phyloP scores from a whole-genome alignment of 2,888 invertebrate species.

The Steinernema scapterisci region DNA sequence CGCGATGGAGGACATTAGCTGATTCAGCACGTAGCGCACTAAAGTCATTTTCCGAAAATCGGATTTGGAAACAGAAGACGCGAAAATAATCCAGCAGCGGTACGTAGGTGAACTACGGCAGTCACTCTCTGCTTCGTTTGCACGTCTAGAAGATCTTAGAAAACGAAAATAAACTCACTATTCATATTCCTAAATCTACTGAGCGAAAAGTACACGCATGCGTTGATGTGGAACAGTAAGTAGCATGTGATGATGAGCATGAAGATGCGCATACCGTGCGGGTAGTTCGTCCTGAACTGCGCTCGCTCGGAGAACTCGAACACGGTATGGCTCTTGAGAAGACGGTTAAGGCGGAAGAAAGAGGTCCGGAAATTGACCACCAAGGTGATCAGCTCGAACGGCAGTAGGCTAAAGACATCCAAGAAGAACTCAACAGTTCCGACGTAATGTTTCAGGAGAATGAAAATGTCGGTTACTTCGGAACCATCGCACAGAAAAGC shows the following conservation, averaged over 20 bases:
- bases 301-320: constrained; percentile 2
- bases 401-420: constrained; percentile 51
- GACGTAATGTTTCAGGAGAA: constrained; percentile 40
- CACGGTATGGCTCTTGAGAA: constrained; percentile 18
- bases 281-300: constrained; percentile 48
- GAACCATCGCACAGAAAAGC: constrained; percentile 47
- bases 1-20: too few relatives aligned
- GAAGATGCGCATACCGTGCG: constrained; percentile 57
- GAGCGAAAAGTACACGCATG: constrained; percentile 61
- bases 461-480: constrained; percentile 39
- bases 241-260: constrained; percentile 48
- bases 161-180: neutral
- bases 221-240: constrained; percentile 59
- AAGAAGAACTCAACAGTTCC: constrained; percentile 36
- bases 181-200: constrained; percentile 36
- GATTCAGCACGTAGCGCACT: too few relatives aligned
- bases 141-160: too few relatives aligned
- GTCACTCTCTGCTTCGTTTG: too few relatives aligned
- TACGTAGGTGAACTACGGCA: too few relatives aligned
- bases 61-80: too few relatives aligned
- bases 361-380: constrained; percentile 22
- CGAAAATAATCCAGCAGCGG: too few relatives aligned
- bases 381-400: constrained; percentile 50
- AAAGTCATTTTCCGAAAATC: too few relatives aligned
- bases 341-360: constrained; percentile 37